Evolutionary conservation across 2,113 vertebrate species (phyloP).

Genomic region (Ascaphus truei): DNA sequence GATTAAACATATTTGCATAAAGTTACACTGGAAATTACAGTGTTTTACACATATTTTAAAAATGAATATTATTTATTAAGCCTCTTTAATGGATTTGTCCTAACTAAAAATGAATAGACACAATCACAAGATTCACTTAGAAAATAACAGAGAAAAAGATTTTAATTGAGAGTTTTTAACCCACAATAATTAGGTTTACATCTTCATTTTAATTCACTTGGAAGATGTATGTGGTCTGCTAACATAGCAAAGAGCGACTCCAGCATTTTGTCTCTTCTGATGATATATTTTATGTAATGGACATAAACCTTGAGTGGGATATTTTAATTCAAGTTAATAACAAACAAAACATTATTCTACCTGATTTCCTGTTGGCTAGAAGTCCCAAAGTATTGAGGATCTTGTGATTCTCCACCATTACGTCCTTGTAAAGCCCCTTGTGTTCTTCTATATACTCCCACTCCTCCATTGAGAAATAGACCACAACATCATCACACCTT

Average conservation of each 20-base stretch:
- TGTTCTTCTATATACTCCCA: constrained; percentile 28
- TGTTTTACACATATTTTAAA: not conserved
- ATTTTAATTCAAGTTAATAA: too few relatives aligned
- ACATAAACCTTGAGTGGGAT: too few relatives aligned
- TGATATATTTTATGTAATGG: too few relatives aligned
- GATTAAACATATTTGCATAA: not conserved
- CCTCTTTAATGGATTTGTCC: too few relatives aligned
- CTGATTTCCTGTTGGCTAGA: not conserved
- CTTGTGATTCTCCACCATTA: not conserved
- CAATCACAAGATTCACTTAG: too few relatives aligned
- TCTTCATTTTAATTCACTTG: not conserved
- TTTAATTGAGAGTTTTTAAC: not conserved
- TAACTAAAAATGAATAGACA: too few relatives aligned
- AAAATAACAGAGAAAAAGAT: too few relatives aligned
- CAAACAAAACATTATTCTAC: not conserved
- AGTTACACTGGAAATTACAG: not conserved
- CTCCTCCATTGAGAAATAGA: constrained; percentile 26
- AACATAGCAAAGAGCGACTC: not conserved
- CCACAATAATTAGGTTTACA: not conserved
- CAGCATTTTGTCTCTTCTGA: too few relatives aligned
- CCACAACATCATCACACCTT: constrained; percentile 17
- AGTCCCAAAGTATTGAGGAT: not conserved
- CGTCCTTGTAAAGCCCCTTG: constrained; percentile 17
- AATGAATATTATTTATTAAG: not conserved
- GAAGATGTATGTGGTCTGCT: not conserved